Base-by-base conservation (phyloP, 2,888 invertebrate genomes). In the Agelastica alni region DNA sequence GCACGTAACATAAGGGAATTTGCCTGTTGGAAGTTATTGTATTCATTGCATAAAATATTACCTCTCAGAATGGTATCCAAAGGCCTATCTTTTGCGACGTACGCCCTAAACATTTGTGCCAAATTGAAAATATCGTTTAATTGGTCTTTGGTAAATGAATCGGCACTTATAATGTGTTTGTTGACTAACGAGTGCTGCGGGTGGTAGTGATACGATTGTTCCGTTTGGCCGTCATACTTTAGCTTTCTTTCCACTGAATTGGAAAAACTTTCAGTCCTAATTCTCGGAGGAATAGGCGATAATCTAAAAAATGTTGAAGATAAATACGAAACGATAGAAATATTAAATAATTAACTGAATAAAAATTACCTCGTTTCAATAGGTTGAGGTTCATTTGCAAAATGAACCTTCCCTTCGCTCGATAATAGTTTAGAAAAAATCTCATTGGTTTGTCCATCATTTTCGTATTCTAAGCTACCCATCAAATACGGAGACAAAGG, bases 51-150 rank as follows among this genome's bases (percentile, higher is more conserved):
- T 14, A 9, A 26, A 14, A 13, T 32, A 17, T 12, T 31, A 48
- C 65, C 65, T 51, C 58, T 87, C 28, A 96, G 78, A 59, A 96
- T 85, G 70, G 95, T 90, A 73, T 93, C 93, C 42, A 96, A 76
- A 0, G 86, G 84, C 30, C 92, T 81, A 57, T 94, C 93, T 74
- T 93, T 94, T 9, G 83, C 84, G 0, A 96, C 91, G 59, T 87
- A 88, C 13, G 84, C 85, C 56, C 93, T 87, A 75, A 93, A 89
- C 43, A 86, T 83, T 74, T 96, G 95, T 0, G 98, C 97, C 60
- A 97, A 79, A 76, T 96, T 93, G 77, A 98, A 97, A 59, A 99
- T 85, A 53, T 93, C 90, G 74, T 96, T 96, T 0, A 98, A 80
- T 63, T 90, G 88, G 56, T 96, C 94, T 77, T 93, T 94, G 60